Evolutionary conservation across 2,888 invertebrate species (phyloP), one percentile per base, ranked within the genome.

Genomic region (Megamerina dolium): DNA sequence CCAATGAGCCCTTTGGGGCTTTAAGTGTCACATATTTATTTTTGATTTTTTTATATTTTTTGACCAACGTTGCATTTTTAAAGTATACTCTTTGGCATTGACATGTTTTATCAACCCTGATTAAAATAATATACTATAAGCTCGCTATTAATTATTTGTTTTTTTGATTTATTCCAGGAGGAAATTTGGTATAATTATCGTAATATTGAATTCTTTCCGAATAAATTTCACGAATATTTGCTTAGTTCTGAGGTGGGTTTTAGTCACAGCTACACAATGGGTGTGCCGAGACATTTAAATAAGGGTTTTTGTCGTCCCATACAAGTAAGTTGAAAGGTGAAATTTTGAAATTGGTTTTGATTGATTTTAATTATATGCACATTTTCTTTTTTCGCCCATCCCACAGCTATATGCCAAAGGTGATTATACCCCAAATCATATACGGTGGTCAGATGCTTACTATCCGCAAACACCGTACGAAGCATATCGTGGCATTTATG

Each of bases 201-300:
- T 59, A 77, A 77, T 40, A 91, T 95, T 54, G 83, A 88, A 65
- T 80, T 99, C 63, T 85, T 84, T 57, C 99, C 99, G 6, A 85
- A 91, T 57, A 86, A 88, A 63, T 99, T 97, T 70, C 86, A 88
- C 38, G 90, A 94, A 62, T 97, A 87, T 72, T 77, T 99, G 27
- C 76, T 96, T 4, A 87, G 87, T 17, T 78, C 85, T 0, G 92
- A 92, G 64, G 88, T 96, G 33, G 95, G 95, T 4, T 96, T 95
- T 73, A 84, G 83, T 61, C 89, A 88, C 64, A 89, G 88, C 64
- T 89, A 89, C 63, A 83, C 87, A 3, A 74, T 95, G 32, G 90
- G 87, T 20, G 83, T 81, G 2, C 85, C 90, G 4, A 78, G 82
- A 58, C 88, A 93, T 68, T 81, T 84, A 47, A 83, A 87, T 52